Evolutionary conservation across 1,140 invertebrate species (phyloP), one percentile per base, ranked within the genome.

Genomic region (Pseudomyrmex cubaensis): DNA sequence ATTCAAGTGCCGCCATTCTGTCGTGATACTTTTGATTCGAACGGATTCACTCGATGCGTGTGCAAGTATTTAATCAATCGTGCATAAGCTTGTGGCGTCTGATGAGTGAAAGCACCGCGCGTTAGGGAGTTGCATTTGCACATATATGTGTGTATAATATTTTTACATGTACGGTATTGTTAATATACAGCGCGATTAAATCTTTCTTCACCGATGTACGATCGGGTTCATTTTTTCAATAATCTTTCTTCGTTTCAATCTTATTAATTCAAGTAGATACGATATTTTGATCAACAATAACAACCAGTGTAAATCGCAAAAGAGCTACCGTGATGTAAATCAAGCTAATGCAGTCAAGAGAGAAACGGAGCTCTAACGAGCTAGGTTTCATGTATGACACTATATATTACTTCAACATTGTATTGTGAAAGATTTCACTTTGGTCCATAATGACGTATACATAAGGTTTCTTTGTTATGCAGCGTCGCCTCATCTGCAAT

Each of bases 401-500:
- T 50, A 25, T 50, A 25, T 35, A 15, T 13, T 15, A 12, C 56
- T 7, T 69, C 59, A 25, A n/a, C 17, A 22, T 46, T 66, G 50
- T 63, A 44, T 46, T 15, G 54, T 17, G 48, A 72, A 15, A 70
- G 20, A 35, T 70, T 80, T 72, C n/a, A 44, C n/a, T 57, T 80
- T 80, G 76, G 76, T 80, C 76, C 76, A 72, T 80, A 56, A 50
- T 50, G 46, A 80, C 66, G 76, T 78, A 78, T 78, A 78, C 64
- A 48, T 70, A 17, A 59, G 46, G 64, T 70, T 70, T 1, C 15
- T 20, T 78, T 35, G 25, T 54, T 20, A n/a, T 17, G 10, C 20
- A 73, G n/a, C 44, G 52, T 56, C 8, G 13, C 48, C 25, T 35
- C 48, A n/a, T 52, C 63, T 46, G 17, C 17, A 20, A 17, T 59